Base-by-base conservation (phyloP, 2,797 vertebrate genomes). In the Cyclura pinguis region DNA sequence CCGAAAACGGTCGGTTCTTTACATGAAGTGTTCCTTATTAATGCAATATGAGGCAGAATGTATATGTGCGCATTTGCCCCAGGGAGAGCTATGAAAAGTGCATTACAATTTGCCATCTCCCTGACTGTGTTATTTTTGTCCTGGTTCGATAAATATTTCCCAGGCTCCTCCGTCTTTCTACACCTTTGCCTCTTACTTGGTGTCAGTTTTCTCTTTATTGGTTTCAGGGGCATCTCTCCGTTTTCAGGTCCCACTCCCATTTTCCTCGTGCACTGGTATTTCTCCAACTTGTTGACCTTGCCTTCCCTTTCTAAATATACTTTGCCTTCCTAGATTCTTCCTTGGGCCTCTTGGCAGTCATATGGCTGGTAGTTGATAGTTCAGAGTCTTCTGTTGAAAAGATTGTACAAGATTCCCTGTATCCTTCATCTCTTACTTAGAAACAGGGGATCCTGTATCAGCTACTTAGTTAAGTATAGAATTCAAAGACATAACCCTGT, bases 81-180 rank as follows among this genome's bases (percentile, higher is more conserved):
- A 38, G 85, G 80, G 84, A 94, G 87, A 92, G 92, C 91, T 91
- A 86, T 81, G 59, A 90, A 91, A 62, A 35, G 1, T 0, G 87
- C 87, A 38, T 86, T 1, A 9, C 85, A 47, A 91, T 64, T 47
- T 2, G 55, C 47, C 12, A 13, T 67, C 47, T 42, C 73, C 93
- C 3, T 59, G n/a, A 7, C 73, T 88, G 87, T 47, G 69, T 87
- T 92, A 22, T 27, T 91, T 88, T 92, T 92, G 73, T 91, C 80
- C 10, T 12, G 0, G 29, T 16, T 92, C 86, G 77, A 86, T 89
- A 83, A 29, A 22, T 27, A 0, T 81, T 92, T 93, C 88, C 93
- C 90, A 57, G 85, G 88, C 90, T 95, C 92, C 38, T 1, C 85
- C 72, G 81, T 92, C 47, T 89, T 86, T 0, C 86, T 86, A 4